phyloP scores from a whole-genome alignment of 2,113 vertebrate species.

The Pseudonaja textilis region DNA sequence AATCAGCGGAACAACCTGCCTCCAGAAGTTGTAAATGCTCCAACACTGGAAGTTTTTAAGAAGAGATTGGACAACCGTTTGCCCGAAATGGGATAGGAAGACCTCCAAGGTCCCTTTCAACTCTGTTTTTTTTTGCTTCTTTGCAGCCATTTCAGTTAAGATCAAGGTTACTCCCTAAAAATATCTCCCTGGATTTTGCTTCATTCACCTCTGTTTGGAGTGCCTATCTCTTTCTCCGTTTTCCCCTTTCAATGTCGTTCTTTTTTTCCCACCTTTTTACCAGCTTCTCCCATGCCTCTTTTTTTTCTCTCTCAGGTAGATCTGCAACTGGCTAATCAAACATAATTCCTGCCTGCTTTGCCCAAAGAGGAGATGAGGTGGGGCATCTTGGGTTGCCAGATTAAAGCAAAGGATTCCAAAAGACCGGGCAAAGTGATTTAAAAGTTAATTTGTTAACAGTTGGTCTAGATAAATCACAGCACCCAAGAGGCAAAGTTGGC shows the following conservation, averaged over 20 bases:
- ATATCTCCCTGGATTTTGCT: constrained; percentile 17
- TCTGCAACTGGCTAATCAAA: neutral
- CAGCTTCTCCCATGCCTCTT: neutral
- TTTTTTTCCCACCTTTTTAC: constrained; percentile 19
- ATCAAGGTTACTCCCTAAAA: neutral
- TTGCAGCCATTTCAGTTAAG: neutral
- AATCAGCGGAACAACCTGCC: too few relatives aligned
- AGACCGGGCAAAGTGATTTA: constrained; percentile 15
- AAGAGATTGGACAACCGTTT: too few relatives aligned
- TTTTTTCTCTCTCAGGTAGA: rapidly evolving
- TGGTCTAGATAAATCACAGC: constrained; percentile 40
- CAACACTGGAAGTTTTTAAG: too few relatives aligned
- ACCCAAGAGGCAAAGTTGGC: constrained; percentile 45
- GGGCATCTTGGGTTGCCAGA: constrained; percentile 1
- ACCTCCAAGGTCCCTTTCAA: too few relatives aligned
- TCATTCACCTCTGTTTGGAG: constrained; percentile 16
- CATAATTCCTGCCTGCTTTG: neutral
- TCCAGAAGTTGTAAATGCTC: too few relatives aligned
- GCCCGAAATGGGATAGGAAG: too few relatives aligned
- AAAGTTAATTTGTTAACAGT: constrained; percentile 53
- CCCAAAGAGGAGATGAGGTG: neutral
- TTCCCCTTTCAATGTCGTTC: neutral
- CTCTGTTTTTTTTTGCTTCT: too few relatives aligned
- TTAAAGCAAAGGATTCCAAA: constrained; percentile 37
- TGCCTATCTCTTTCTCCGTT: constrained; percentile 17